Percentiles rank a stretch among this genome's conserved stretches.
phyloP scores from a whole-genome alignment of 2,888 invertebrate genomes.

The Portevinia maculata region DNA sequence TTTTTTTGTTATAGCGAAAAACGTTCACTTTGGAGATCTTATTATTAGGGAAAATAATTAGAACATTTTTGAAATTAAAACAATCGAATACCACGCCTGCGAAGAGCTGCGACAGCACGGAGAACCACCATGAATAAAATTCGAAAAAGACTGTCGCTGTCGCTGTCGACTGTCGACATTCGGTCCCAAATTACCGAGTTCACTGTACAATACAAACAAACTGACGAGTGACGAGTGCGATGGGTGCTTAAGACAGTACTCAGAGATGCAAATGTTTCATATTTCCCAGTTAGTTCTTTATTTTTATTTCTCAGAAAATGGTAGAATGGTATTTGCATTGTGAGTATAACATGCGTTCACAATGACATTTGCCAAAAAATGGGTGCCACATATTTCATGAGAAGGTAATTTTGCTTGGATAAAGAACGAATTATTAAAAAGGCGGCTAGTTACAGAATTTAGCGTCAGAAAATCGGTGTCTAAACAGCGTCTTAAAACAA shows the following conservation, averaged over 20 bases:
- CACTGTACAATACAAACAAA: neutral
- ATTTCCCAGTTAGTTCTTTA: neutral
- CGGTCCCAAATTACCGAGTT: neutral
- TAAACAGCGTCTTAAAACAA: too few relatives aligned
- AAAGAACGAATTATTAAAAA: too few relatives aligned
- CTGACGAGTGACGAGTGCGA: constrained; percentile 20
- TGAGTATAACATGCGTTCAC: too few relatives aligned
- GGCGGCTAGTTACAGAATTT: too few relatives aligned
- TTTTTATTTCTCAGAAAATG: neutral
- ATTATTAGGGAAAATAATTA: constrained; percentile 14
- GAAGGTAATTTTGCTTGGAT: too few relatives aligned
- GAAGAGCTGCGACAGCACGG: constrained; percentile 35
- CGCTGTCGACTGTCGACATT: neutral
- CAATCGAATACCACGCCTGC: constrained; percentile 63
- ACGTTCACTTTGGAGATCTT: constrained; percentile 7
- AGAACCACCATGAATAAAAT: constrained; percentile 57
- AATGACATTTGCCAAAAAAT: too few relatives aligned
- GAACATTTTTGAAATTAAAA: constrained; percentile 35
- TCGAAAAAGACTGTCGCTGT: constrained; percentile 58
- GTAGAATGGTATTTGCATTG: neutral
- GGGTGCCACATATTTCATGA: too few relatives aligned
- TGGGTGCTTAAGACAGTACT: neutral
- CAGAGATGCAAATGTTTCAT: neutral
- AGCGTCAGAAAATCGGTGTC: too few relatives aligned
- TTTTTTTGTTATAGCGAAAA: neutral